Base-by-base conservation (phyloP, 2,797 vertebrate genomes). In the Aplochiton taeniatus region DNA sequence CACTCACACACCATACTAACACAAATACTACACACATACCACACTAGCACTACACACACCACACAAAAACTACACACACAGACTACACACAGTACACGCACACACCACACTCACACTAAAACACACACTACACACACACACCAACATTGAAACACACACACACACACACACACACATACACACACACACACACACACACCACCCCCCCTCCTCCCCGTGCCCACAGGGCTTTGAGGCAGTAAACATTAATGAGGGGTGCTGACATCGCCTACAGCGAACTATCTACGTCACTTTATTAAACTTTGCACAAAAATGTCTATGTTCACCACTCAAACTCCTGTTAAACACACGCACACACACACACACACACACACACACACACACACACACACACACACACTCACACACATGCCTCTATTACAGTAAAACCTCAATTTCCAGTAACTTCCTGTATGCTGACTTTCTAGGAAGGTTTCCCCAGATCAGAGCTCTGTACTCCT, bases 221-320 rank as follows among this genome's bases (percentile, higher is more conserved):
- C 41, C 48, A 44, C 69, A 58, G 59, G 64, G 58, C 65, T 75
- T 81, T 57, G 78, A 70, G 65, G 64, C 66, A 66, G 68, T 83
- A 83, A 85, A 86, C 81, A 81, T 85, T 85, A 83, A 83, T 63
- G 72, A 77, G 70, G 69, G 69, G 13, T 61, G 67, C n/a, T 60
- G 62, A 69, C 70, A 80, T 80, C 41, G 42, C 44, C 50, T 72
- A 44, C 76, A 85, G 71, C 72, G 69, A 65, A 72, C 47, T 14
- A 63, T 62, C 45, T 81, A 74, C 78, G 74, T 88, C 83, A 85
- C 42, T 5, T 14, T 73, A 71, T 84, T 77, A 74, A 75, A 80
- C 69, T 63, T 41, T 72, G 54, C 77, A 76, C 72, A 82, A 74
- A 78, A 70, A 75, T 70, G 73, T 73, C 75, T 63, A 46, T 11